A percentile compares a stretch with the other conserved stretches of the same genome.
These are phyloP conservation scores for Capitella teleta DNA, from an alignment of 1,140 invertebrate genomes.

Conservation along the genomic window DNA sequence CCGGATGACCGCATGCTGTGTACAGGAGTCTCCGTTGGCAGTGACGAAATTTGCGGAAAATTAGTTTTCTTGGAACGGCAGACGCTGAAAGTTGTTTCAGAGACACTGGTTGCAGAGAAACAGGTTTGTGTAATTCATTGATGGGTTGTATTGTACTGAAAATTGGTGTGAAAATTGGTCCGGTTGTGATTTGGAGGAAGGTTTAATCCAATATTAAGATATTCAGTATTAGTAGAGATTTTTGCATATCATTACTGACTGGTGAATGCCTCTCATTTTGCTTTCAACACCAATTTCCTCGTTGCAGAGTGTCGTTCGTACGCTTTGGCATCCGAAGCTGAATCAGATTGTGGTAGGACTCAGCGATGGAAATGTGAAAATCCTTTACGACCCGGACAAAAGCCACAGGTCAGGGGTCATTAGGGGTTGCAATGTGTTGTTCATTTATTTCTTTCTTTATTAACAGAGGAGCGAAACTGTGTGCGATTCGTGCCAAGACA, in stretches of 20 bases:
- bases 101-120: too few species aligned
- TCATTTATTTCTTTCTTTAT: not conserved
- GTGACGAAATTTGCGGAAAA: constrained; percentile 58
- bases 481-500: constrained; percentile 64
- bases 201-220: not conserved
- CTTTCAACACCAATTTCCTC: not conserved
- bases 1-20: constrained; percentile 82
- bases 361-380: constrained; percentile 79
- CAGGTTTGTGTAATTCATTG: too few species aligned
- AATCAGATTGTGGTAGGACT: constrained; percentile 92
- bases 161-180: too few species aligned
- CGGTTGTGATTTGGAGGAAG: not conserved
- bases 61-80: constrained; percentile 71
- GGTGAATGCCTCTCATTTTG: too few species aligned
- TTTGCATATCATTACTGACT: too few species aligned
- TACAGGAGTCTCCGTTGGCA: constrained; percentile 72
- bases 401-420: constrained; percentile 47
- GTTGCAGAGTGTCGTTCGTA: constrained; percentile 61
- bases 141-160: too few species aligned
- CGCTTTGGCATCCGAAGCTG: constrained; percentile 89
- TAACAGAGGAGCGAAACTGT: constrained; percentile 73
- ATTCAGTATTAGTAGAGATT: not conserved
- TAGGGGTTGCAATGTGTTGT: not conserved
- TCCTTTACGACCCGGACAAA: constrained; percentile 75
- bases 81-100: constrained; percentile 58